Percentiles rank a stretch among this genome's conserved stretches.
Evolutionary conservation across 2,797 vertebrate species (phyloP).

Genomic region (Danionella dracula): DNA sequence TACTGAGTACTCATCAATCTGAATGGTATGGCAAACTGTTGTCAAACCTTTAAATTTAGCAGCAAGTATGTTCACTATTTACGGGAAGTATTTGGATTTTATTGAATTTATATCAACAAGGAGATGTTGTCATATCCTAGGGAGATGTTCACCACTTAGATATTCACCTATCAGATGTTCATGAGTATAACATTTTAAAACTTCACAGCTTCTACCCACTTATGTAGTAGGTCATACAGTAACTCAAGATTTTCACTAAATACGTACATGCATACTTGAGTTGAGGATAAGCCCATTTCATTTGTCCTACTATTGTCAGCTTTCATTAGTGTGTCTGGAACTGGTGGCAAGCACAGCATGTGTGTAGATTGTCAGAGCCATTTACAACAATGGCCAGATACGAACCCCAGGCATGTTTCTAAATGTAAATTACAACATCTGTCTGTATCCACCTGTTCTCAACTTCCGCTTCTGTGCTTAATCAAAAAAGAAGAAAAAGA

Average conservation of each 20-base stretch:
- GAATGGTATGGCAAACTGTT: too few relatives aligned
- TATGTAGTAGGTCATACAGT: neutral
- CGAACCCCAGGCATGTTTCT: conserved; percentile 68
- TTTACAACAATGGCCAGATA: conserved; percentile 73
- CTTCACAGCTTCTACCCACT: too few relatives aligned
- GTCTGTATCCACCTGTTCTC: conserved; percentile 73
- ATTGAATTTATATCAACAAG: too few relatives aligned
- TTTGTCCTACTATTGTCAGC: conserved; percentile 66
- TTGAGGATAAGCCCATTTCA: conserved; percentile 60
- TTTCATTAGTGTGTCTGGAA: conserved; percentile 63
- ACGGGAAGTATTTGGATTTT: too few relatives aligned
- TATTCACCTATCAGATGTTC: too few relatives aligned
- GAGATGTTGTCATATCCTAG: too few relatives aligned
- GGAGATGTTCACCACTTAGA: too few relatives aligned
- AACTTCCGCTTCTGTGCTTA: conserved; percentile 54
- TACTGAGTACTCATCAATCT: too few relatives aligned
- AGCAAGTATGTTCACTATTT: too few relatives aligned
- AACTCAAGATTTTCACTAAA: conserved; percentile 30
- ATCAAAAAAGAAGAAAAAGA: conserved; percentile 39
- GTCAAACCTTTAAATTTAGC: too few relatives aligned
- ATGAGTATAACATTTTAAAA: too few relatives aligned
- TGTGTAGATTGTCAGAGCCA: conserved; percentile 69
- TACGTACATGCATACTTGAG: conserved; percentile 50
- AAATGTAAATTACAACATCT: conserved; percentile 72
- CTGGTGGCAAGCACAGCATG: conserved; percentile 61